Evolutionary conservation across 2,888 invertebrate genomes (phyloP).

Genomic region (Tigriopus californicus): DNA sequence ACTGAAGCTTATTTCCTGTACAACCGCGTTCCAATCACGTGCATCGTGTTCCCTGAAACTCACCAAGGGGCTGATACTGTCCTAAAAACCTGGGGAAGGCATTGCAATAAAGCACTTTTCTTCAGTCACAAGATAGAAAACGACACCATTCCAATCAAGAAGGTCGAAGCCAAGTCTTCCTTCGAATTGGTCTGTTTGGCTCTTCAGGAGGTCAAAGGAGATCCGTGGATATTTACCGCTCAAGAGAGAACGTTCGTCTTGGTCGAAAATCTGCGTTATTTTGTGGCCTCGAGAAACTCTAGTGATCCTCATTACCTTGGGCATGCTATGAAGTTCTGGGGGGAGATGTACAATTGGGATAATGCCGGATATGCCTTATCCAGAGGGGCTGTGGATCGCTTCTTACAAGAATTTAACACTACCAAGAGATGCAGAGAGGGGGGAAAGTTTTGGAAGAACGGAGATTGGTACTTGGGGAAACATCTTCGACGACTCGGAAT

Average conservation of each 20-base stretch:
- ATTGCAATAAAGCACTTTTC: background rate
- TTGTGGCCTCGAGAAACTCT: slow-evolving; percentile 21
- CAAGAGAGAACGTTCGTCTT: slow-evolving; percentile 21
- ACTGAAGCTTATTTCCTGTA: too few relatives aligned
- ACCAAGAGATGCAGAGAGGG: background rate
- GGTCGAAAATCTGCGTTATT: slow-evolving; percentile 21
- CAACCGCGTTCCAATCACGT: too few relatives aligned
- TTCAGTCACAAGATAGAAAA: background rate
- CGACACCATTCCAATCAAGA: background rate
- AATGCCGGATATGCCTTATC: slow-evolving; percentile 22
- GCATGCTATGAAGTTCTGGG: slow-evolving; percentile 21
- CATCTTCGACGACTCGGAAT: slow-evolving; percentile 19
- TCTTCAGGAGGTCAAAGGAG: background rate
- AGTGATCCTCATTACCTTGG: slow-evolving; percentile 21
- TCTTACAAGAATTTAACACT: background rate
- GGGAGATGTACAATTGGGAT: slow-evolving; percentile 21
- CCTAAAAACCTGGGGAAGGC: background rate
- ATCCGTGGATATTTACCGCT: slow-evolving; percentile 21
- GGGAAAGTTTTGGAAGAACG: slow-evolving; percentile 18
- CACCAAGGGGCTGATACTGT: background rate
- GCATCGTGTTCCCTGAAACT: background rate
- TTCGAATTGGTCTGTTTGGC: background rate
- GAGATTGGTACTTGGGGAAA: slow-evolving; percentile 20
- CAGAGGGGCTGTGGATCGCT: slow-evolving; percentile 18
- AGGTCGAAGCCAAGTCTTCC: background rate